Base-by-base conservation (phyloP, 2,888 invertebrate genomes). In the Clivina fossor region DNA sequence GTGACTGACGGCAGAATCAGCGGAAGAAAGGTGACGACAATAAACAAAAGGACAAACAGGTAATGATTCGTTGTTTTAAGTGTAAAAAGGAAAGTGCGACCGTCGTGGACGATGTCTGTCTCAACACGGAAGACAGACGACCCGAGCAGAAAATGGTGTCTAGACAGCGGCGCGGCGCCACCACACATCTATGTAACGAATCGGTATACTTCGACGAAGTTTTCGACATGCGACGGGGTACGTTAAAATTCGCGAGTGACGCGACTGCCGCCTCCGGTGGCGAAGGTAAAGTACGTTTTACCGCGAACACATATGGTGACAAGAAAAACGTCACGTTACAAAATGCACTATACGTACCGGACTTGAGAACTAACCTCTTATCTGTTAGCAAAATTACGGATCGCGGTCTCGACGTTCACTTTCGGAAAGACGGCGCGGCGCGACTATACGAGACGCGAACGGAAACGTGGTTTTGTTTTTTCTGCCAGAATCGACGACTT, bases 101-200 rank as follows among this genome's bases (percentile, higher is more conserved):
- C 8, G 4, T n/a, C 4, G 13, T 18, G 7, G 26, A 43, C 2
- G 13, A 43, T 13, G 28, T 43, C 9, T n/a, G 13, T 13, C 8
- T n/a, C 9, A 2, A 28, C 7, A 15, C 11, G 24, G 11, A 4
- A 5, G 43, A 26, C 15, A 5, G 5, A 8, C 3, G 43, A 28
- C 4, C 26, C 15, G 13, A 15, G 26, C 1, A 18, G 16, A 4
- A 30, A 16, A 18, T 60, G 58, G 60, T 60, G 60, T 40, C 13
- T 60, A 7, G 58, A 60, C 41, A 60, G 58, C n/a, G n/a, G n/a
- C n/a, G n/a, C 24, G 58, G 61, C 3, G 54, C 55, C 18, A 38
- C 49, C 13, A 15, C 58, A 2, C 61, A 61, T 16, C 43, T 58
- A 55, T 58, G 59, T 30, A 56, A 40, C 2, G 49, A 57, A 13